These are phyloP conservation scores for Cyphomyrus discorhynchus DNA, from an alignment of 2,113 vertebrate genomes.

Conservation along the genomic window DNA sequence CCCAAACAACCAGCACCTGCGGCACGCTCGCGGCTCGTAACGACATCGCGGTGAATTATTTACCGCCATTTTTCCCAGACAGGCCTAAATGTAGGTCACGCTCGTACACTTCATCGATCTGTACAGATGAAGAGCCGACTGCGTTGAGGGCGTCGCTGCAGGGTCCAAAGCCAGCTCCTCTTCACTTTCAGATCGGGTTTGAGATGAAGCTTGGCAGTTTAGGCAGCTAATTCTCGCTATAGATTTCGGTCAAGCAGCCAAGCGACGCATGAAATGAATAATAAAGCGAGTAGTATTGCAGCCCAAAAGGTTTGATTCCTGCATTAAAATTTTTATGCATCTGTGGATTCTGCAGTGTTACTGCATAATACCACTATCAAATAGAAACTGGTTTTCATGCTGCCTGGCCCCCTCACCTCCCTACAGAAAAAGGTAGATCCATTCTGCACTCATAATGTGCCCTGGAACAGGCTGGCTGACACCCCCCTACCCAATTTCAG, in stretches of 20 bases:
- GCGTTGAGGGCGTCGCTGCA: not conserved
- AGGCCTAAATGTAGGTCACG: not conserved
- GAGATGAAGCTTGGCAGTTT: not conserved
- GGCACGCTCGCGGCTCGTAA: not conserved
- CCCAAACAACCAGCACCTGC: not conserved
- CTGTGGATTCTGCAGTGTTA: not conserved
- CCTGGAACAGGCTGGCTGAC: not conserved
- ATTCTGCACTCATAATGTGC: not conserved
- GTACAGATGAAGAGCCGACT: not conserved
- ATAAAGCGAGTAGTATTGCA: not conserved
- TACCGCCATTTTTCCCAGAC: not conserved
- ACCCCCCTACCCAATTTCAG: not conserved
- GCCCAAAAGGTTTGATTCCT: not conserved
- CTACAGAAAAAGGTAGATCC: not conserved
- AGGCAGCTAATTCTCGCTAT: not conserved
- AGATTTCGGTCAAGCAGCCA: not conserved
- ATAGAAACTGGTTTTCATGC: not conserved
- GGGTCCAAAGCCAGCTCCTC: not conserved
- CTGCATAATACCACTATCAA: not conserved
- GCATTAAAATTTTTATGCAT: not conserved
- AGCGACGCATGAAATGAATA: not conserved
- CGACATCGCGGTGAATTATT: conserved; percentile 5
- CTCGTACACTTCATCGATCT: not conserved
- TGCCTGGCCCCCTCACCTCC: not conserved
- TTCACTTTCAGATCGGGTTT: not conserved